Evolutionary conservation across 2,797 vertebrate species (phyloP), one percentile per base, ranked within the genome.

Genomic region (Calcarius lapponicus): DNA sequence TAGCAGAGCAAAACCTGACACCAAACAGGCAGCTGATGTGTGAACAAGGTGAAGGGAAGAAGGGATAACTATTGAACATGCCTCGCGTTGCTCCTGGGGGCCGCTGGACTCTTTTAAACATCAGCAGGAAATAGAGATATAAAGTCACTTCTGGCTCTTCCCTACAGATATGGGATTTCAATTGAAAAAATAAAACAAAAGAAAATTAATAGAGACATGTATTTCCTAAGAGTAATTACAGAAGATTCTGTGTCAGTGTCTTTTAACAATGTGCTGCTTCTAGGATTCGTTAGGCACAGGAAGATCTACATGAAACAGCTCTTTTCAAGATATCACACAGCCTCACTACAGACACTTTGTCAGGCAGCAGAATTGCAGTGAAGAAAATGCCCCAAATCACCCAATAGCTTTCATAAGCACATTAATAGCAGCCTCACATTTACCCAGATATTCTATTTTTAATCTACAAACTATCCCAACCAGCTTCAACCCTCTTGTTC

Each of bases 41-140:
- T 75, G 93, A 93, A 89, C 87, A 97, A 95, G 97, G 95, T 78
- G 93, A 72, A 97, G 95, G 95, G 96, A 95, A 95, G n/a, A 78
- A 86, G n/a, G 65, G 61, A 62, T 90, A 87, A 78, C 71, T 87
- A 67, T 14, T 85, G 50, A 93, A 92, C 60, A 54, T 6, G 74
- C 57, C 61, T 96, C 38, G 6, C 10, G 15, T 65, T 95, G 83
- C 91, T 95, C 67, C 88, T 78, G 54, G 40, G 40, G 80, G 42
- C 74, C 3, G 20, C 31, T 73, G 78, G 83, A 69, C 88, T 69
- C 81, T 84, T 65, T 93, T 85, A 88, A 94, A 86, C 17, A 64
- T 32, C 60, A 93, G 60, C 38, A 85, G 36, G 58, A 91, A 96
- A 61, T 6, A 80, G 36, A 82, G 69, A 61, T 42, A 75, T 15